Percentiles rank a stretch among this genome's conserved stretches.
Evolutionary conservation across 2,888 invertebrate genomes (phyloP).

Genomic region (Heteromurus nitidus): DNA sequence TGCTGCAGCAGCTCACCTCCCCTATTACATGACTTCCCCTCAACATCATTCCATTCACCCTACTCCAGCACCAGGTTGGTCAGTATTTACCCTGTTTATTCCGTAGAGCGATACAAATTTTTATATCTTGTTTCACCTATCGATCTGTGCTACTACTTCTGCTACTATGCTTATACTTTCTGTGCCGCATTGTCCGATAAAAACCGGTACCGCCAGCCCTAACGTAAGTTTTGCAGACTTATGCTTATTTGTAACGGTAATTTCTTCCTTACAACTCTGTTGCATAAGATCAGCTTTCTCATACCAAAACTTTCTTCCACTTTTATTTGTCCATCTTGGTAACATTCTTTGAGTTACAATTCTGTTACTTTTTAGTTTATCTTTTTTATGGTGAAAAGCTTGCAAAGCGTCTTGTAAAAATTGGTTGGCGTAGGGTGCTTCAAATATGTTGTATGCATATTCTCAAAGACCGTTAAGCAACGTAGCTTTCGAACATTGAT

Average conservation of each 20-base stretch:
- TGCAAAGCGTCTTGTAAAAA: neutral
- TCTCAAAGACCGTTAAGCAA: slow-evolving; percentile 69
- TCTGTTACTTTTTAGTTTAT: neutral
- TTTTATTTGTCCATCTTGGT: neutral
- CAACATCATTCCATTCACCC: slow-evolving; percentile 73
- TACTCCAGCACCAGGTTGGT: slow-evolving; percentile 74
- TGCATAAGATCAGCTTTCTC: no score
- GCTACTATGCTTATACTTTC: slow-evolving; percentile 47
- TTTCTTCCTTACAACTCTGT: neutral
- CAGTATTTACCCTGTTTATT: slow-evolving; percentile 71
- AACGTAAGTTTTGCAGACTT: slow-evolving; percentile 58
- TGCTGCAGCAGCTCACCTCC: slow-evolving; percentile 65
- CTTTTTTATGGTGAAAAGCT: neutral
- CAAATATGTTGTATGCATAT: neutral
- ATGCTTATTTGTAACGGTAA: slow-evolving; percentile 50
- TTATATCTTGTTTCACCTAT: slow-evolving; percentile 33
- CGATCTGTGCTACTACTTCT: slow-evolving; percentile 33
- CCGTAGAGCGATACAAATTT: slow-evolving; percentile 24
- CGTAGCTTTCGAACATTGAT: slow-evolving; percentile 68
- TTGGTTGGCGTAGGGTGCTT: no score
- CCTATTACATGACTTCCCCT: slow-evolving; percentile 69
- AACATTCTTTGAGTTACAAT: no score
- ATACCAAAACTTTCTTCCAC: no score
- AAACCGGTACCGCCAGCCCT: slow-evolving; percentile 55
- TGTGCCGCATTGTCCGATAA: slow-evolving; percentile 58